These are phyloP conservation scores for Anagyrus pseudococci DNA, from an alignment of 2,888 invertebrate species.

Conservation along the genomic window DNA sequence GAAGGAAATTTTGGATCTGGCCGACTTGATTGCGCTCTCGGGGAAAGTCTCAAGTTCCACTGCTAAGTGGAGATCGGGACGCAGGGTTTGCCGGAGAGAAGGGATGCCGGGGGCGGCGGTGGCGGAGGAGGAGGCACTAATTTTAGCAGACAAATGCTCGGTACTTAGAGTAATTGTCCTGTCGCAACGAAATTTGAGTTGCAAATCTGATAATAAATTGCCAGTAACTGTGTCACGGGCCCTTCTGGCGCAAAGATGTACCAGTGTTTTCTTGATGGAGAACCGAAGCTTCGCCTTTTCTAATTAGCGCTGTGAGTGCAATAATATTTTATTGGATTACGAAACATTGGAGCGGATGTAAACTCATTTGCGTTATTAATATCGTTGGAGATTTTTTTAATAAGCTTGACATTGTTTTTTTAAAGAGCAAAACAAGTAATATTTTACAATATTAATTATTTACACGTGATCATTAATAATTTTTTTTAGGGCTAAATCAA, in stretches of 20 bases:
- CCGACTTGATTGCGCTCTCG: not conserved
- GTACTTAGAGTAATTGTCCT: not conserved
- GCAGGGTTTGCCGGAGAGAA: no score
- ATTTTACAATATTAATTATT: no score
- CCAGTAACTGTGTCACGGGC: not conserved
- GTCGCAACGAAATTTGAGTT: constrained; percentile 1
- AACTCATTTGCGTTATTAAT: not conserved
- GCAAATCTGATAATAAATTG: not conserved
- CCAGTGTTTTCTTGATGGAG: not conserved
- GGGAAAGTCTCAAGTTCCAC: not conserved
- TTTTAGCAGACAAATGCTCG: not conserved
- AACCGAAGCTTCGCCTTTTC: not conserved
- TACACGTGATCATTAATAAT: no score
- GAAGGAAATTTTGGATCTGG: not conserved
- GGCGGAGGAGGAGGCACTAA: not conserved
- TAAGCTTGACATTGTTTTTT: no score
- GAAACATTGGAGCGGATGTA: not conserved
- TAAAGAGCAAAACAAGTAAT: no score
- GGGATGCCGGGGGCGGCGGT: no score
- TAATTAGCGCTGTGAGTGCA: not conserved
- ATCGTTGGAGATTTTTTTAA: no score
- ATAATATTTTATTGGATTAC: not conserved
- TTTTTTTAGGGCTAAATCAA: no score
- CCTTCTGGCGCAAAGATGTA: not conserved
- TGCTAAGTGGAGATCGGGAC: not conserved